Base-by-base conservation (phyloP, 2,113 vertebrate species). In the Platysteira castanea region DNA sequence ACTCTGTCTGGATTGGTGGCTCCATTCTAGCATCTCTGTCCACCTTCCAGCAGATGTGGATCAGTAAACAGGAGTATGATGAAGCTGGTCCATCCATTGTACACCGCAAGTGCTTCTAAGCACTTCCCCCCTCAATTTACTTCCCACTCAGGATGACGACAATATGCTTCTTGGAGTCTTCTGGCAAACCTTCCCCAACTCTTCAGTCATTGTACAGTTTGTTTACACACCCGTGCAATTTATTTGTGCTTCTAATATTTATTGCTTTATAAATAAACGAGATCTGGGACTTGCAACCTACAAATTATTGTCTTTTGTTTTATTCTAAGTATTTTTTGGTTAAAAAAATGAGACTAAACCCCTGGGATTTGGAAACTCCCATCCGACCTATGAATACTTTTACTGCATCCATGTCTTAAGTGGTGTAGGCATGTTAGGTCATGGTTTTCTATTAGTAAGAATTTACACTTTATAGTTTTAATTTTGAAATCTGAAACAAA, bases 11-110 rank as follows among this genome's bases (percentile, higher is more conserved):
- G 98, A 98, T 98, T 4, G 98, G 98, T 60, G 98, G 98, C 67
- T 98, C 98, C 87, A 98, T 98, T 89, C 97, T 98, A 42, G 98
- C 98, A 52, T 98, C 98, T 57, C 97, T 98, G 96, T 98, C 98
- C 93, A 98, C 99, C 95, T 99, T 99, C 98, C 99, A 99, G 97
- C 99, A 99, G 97, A 99, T 99, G 99, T 99, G 99, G 99, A 99
- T 99, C 96, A 99, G 99, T 93, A 99, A 99, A 97, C 98, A 99
- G 80, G 99, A 99, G 91, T 99, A 99, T 21, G 98, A 99, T 11
- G 99, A 99, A 89, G 99, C 99, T 39, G 99, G 99, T 41, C 99
- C 99, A 53, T 99, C 99, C 97, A 99, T 99, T 70, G 99, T 99
- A 89, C 99, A 99, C 97, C 98, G 99, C 98, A 99, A 99, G 97